Conservation (phyloP, 1,140 invertebrate genomes). For the Achroia grisella region DNA sequence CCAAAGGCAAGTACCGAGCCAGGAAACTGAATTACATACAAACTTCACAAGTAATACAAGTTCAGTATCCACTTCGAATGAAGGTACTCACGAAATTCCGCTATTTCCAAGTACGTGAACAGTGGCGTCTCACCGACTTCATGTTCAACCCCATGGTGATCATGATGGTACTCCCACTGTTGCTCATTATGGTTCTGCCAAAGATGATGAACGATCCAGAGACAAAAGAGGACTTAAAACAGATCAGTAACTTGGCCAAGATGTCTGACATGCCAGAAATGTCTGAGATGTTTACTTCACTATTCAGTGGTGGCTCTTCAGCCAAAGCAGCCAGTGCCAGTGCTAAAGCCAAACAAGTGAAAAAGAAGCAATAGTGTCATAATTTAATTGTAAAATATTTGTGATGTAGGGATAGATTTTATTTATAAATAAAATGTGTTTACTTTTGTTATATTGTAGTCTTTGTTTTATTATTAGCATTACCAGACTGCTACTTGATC, state of each 20-base stretch:
- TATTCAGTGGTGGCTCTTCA: slow-evolving; percentile 78
- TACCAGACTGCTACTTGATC: too few species aligned
- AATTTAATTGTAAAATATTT: slow-evolving; percentile 1
- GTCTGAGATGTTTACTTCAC: slow-evolving; percentile 90
- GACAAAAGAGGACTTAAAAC: slow-evolving; percentile 95
- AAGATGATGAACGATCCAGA: slow-evolving; percentile 98
- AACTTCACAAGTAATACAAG: slow-evolving; percentile 88
- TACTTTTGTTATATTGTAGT: too few species aligned
- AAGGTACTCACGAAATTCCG: slow-evolving; percentile 86
- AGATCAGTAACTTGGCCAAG: slow-evolving; percentile 83
- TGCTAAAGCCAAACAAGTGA: slow-evolving; percentile 79
- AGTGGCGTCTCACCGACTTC: slow-evolving; percentile 95
- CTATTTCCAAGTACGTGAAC: slow-evolving; percentile 96
- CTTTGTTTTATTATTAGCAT: too few species aligned
- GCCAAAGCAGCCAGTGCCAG: slow-evolving; percentile 76
- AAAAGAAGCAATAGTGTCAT: slow-evolving; percentile 77
- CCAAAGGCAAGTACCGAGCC: slow-evolving; percentile 96
- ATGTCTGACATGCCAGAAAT: slow-evolving; percentile 93
- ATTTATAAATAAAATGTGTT: slow-evolving; percentile 4
- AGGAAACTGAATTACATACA: slow-evolving; percentile 96
- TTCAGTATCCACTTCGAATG: slow-evolving; percentile 93
- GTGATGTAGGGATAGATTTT: slow-evolving; percentile 1
- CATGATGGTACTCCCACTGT: slow-evolving; percentile 96
- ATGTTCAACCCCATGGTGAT: slow-evolving; percentile 98
- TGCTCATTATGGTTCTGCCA: slow-evolving; percentile 94